Base-by-base conservation (phyloP, 2,888 invertebrate genomes). In the Melinaea marsaeus region DNA sequence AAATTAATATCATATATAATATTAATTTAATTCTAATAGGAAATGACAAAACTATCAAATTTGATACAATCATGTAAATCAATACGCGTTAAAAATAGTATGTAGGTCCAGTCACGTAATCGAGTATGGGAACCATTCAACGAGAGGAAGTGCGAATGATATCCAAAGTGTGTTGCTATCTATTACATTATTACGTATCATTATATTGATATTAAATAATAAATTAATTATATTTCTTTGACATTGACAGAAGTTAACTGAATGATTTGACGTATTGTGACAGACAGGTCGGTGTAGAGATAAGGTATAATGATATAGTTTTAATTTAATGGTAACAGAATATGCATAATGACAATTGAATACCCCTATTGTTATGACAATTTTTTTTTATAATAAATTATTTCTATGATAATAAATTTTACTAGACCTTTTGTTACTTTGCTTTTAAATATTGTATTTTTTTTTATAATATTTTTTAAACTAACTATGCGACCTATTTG, bases 71-170 rank as follows among this genome's bases (percentile, higher is more conserved):
- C 51, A n/a, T 32, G 51, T n/a, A 51, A 51, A 51, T 32, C 32
- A 51, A 51, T 51, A 51, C 51, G 7, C 22, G 32, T 51, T 9
- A 51, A 51, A 51, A 51, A 51, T 32, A 51, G 11, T 22, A 7
- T 51, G 7, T 32, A 51, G 22, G 51, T 51, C 6, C 6, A 22
- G 7, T 13, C 32, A n/a, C 32, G 65, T 65, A 68, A 69, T 71
- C 65, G 71, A 61, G 76, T 79, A 83, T 84, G 84, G 79, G 84
- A 84, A 83, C 66, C 75, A 63, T 83, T 83, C 72, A 79, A 74
- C 78, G 71, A 73, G 72, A 83, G 83, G 84, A 85, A 86, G 81
- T 84, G 79, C 76, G 84, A 83, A 82, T 77, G 81, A 82, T 81
- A 83, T 76, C 72, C 78, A 79, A 63, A 61, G 61, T 61, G 61